Evolutionary conservation across 1,140 invertebrate genomes (phyloP).

Genomic region (Delia radicum): DNA sequence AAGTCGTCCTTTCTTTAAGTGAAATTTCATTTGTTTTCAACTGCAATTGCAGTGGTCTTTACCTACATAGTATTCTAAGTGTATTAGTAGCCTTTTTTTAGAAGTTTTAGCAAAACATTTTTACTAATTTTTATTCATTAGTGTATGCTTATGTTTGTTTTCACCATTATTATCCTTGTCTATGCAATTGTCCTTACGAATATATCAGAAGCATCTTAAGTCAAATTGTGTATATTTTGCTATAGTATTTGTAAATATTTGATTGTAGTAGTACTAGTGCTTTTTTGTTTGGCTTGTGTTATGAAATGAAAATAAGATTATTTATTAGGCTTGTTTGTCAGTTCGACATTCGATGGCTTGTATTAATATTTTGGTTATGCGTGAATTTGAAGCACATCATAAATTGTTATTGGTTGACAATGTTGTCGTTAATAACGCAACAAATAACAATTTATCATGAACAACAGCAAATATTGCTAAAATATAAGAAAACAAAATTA

Average conservation of each 20-base stretch:
- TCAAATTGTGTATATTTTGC: not conserved
- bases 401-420: conserved; percentile 12
- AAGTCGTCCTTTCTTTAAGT: too few relatives aligned
- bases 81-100: too few relatives aligned
- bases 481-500: too few relatives aligned
- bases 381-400: not conserved
- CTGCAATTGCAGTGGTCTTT: too few relatives aligned
- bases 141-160: not conserved
- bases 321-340: not conserved
- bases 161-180: not conserved
- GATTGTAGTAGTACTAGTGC: not conserved
- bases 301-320: not conserved
- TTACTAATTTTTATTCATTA: too few relatives aligned
- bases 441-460: conserved; percentile 12
- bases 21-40: too few relatives aligned
- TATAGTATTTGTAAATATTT: not conserved
- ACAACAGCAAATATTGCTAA: not conserved
- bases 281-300: not conserved
- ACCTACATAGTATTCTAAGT: too few relatives aligned
- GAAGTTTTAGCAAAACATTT: too few relatives aligned
- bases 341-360: too few relatives aligned
- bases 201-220: not conserved
- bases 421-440: not conserved
- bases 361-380: not conserved
- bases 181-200: not conserved